Conservation (phyloP, 2,113 vertebrate species). For the Channa maculata region DNA sequence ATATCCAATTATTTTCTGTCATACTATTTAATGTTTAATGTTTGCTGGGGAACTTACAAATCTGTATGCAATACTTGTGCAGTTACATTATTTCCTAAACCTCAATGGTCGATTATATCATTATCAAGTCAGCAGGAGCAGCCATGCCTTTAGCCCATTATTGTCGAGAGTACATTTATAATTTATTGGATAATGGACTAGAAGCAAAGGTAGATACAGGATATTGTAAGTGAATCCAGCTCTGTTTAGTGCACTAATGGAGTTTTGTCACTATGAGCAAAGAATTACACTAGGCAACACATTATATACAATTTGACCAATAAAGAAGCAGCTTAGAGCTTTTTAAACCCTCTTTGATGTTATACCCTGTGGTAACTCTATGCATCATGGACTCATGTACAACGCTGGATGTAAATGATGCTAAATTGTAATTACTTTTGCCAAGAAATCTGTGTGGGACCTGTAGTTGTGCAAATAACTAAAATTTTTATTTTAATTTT, state of each 20-base stretch:
- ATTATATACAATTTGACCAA: neutral
- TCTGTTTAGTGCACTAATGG: constrained; percentile 10
- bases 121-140: constrained; percentile 50
- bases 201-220: neutral
- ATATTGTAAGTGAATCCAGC: constrained; percentile 17
- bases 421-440: no score
- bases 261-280: constrained; percentile 1
- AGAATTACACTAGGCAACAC: neutral
- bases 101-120: constrained; percentile 42
- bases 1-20: constrained; percentile 44
- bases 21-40: constrained; percentile 30
- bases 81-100: constrained; percentile 42
- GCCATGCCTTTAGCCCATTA: constrained; percentile 28
- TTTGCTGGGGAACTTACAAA: constrained; percentile 25
- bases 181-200: constrained; percentile 33
- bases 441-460: no score
- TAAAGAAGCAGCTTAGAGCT: no score
- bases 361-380: no score
- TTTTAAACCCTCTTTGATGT: no score
- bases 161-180: constrained; percentile 25
- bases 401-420: no score
- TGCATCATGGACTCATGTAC: no score
- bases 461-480: no score
- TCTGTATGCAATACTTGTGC: constrained; percentile 26
- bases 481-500: no score